Percentiles rank a stretch among this genome's conserved stretches.
These are phyloP conservation scores for Drosophila tristis DNA, from an alignment of 1,140 invertebrate genomes.

Conservation along the genomic window DNA sequence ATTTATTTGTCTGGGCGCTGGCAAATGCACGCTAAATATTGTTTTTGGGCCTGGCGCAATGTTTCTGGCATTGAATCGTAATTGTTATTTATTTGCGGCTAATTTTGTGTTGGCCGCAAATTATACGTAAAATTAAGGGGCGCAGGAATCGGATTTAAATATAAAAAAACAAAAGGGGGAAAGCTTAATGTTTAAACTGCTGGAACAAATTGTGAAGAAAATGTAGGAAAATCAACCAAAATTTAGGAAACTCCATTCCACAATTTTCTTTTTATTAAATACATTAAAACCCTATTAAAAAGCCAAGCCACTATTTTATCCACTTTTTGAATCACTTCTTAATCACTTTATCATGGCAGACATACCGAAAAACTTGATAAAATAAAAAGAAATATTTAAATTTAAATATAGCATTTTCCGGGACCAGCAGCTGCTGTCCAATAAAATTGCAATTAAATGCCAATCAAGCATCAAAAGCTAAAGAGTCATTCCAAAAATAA, in stretches of 20 bases:
- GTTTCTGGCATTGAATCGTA: conserved; percentile 58
- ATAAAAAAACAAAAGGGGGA: not conserved
- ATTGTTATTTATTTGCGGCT: conserved; percentile 81
- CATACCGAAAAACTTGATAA: conserved; percentile 9
- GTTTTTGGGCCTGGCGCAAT: conserved; percentile 30
- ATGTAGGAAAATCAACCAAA: too few species aligned
- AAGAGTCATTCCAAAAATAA: conserved; percentile 55
- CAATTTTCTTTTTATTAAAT: too few species aligned
- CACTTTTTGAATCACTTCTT: conserved; percentile 3
- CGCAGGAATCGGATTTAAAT: not conserved
- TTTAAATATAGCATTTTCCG: conserved; percentile 1
- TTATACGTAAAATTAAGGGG: conserved; percentile 34
- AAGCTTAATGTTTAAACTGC: not conserved
- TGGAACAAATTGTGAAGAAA: too few species aligned
- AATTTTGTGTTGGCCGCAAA: conserved; percentile 57
- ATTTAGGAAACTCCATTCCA: too few species aligned
- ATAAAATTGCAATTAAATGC: conserved; percentile 73
- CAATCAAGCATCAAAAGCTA: conserved; percentile 73
- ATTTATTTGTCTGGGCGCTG: conserved; percentile 74
- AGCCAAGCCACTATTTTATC: not conserved
- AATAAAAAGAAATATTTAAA: conserved; percentile 18
- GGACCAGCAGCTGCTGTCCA: conserved; percentile 44
- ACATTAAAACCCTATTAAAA: too few species aligned
- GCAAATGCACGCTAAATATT: conserved; percentile 43
- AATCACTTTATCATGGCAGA: conserved; percentile 16